These are phyloP conservation scores for Macquaria australasica DNA, from an alignment of 2,113 vertebrate species.

Conservation along the genomic window DNA sequence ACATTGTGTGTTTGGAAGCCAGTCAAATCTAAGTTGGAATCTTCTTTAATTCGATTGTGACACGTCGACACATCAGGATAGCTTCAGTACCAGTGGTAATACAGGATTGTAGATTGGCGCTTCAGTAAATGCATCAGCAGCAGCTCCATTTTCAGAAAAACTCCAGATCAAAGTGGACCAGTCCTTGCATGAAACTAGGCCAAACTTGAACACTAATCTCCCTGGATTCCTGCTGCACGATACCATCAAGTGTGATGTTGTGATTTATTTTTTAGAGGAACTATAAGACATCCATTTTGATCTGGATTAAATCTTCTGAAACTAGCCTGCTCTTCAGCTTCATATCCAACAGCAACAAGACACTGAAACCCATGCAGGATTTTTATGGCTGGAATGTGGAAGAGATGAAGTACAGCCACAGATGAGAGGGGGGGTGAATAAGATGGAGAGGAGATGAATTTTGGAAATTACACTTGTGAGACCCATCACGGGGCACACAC, in stretches of 20 bases:
- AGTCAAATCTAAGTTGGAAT: conserved; percentile 73
- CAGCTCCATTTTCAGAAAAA: conserved; percentile 68
- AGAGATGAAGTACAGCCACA: conserved; percentile 62
- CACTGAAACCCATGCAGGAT: conserved; percentile 75
- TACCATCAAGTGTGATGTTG: not conserved
- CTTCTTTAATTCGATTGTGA: conserved; percentile 78
- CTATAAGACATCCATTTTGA: not conserved
- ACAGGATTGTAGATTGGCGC: conserved; percentile 65
- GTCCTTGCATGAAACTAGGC: conserved; percentile 17
- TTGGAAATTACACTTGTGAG: conserved; percentile 80
- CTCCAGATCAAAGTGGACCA: conserved; percentile 58
- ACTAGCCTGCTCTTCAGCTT: conserved; percentile 46
- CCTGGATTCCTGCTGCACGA: not conserved
- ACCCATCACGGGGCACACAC: conserved; percentile 86
- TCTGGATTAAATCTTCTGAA: conserved; percentile 69
- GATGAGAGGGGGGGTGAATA: conserved; percentile 57
- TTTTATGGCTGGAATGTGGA: conserved; percentile 66
- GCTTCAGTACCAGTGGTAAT: conserved; percentile 67
- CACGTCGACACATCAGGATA: conserved; percentile 73
- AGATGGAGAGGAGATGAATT: conserved; percentile 79
- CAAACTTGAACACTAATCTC: conserved; percentile 10
- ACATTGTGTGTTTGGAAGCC: conserved; percentile 35
- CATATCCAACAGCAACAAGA: conserved; percentile 66
- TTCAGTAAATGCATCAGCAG: conserved; percentile 53
- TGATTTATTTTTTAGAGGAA: not conserved